Base-by-base conservation (phyloP, 2,888 invertebrate species). In the Scaptomyza polygonia region DNA sequence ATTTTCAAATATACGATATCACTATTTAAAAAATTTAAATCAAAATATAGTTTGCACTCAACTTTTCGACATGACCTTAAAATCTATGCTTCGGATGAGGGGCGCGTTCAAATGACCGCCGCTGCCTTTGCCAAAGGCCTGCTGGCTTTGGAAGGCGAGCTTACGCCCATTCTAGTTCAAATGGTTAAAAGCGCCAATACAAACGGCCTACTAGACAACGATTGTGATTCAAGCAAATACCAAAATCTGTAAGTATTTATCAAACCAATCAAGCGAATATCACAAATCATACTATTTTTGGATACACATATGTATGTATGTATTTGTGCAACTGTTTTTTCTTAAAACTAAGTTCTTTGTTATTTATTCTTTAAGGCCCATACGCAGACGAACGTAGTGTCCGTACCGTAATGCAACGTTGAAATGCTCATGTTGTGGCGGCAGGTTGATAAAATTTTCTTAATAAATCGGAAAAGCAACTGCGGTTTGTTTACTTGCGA, bases 151-250 rank as follows among this genome's bases (percentile, higher is more conserved):
- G 99, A 99, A 92, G 99, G 99, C 0, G 99, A 99, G 92, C 93
- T 99, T 39, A 99, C 99, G 0, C 99, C 99, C 0, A 99, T 99
- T 90, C 93, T 99, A 47, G 99, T 99, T 51, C 99, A 99, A 92
- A 99, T 99, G 99, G 99, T 99, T 36, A 99, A 99, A 91, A 98
- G 98, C 73, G 99, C 99, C 25, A 99, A 99, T 89, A 99, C 99
- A 0, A 99, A 99, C 93, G 99, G 99, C 78, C 89, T 99, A 39
- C 92, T 99, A 44, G 99, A 99, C 90, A 99, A 99, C 89, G 99
- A 99, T 91, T 98, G 98, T 89, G 99, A 99, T 91, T 98, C 97
- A 14, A 97, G 97, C 88, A 98, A 98, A 92, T 97, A 96, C 91
- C 98, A 98, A 91, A 97, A 97, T 91, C 96, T 97, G 97, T 97